These are phyloP conservation scores for Anastatus disparis DNA, from an alignment of 1,140 invertebrate genomes.

Conservation along the genomic window DNA sequence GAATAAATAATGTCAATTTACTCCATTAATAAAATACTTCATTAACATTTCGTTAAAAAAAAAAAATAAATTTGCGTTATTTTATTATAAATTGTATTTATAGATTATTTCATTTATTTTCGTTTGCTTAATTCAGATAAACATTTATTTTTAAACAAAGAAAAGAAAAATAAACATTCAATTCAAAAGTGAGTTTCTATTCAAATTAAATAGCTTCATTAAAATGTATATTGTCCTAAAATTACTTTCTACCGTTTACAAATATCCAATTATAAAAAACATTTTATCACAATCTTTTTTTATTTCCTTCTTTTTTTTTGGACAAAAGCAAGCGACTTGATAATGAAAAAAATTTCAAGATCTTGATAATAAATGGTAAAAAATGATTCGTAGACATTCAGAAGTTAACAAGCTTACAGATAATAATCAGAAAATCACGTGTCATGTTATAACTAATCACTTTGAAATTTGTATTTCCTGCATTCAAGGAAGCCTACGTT, in stretches of 20 bases:
- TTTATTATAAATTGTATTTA: conserved; percentile 22
- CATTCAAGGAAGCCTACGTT: too few species aligned
- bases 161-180: conserved; percentile 13
- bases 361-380: conserved; percentile 34
- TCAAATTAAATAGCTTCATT: too few species aligned
- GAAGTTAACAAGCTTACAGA: conserved; percentile 24
- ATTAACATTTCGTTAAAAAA: conserved; percentile 32
- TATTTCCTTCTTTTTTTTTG: too few species aligned
- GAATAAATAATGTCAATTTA: not conserved
- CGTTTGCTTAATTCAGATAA: conserved; percentile 4
- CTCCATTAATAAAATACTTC: conserved; percentile 32
- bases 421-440: conserved; percentile 31
- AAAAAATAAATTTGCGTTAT: too few species aligned
- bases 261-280: conserved; percentile 8
- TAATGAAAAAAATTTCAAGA: conserved; percentile 9
- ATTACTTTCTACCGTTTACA: not conserved
- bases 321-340: too few species aligned
- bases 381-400: conserved; percentile 9
- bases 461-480: conserved; percentile 36
- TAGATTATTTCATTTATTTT: conserved; percentile 12
- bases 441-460: conserved; percentile 34
- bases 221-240: too few species aligned
- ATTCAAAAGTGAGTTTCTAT: conserved; percentile 17
- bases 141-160: not conserved
- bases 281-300: conserved; percentile 5